Evolutionary conservation across 1,140 invertebrate genomes (phyloP), one percentile per base, ranked within the genome.

Genomic region (Nautilus pompilius): DNA sequence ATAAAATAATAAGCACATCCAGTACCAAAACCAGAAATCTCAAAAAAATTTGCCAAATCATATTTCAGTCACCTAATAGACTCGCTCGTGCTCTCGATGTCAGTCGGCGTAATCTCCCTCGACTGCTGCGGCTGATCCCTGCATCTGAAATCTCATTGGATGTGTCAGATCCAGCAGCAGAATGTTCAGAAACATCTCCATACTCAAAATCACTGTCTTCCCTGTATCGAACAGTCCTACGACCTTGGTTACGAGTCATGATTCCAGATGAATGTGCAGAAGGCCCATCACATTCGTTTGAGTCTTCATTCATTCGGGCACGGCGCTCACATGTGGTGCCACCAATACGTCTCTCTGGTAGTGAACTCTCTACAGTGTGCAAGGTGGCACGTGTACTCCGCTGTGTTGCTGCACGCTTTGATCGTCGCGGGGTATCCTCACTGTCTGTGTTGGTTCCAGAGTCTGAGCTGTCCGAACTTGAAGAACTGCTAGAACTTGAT

Each of bases 211-310:
- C 72, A 57, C 69, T 67, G 34, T 81, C 73, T 62, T 83, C 79
- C 46, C 63, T 60, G 60, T 83, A 84, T 6, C 66, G 70, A 1
- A 84, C 78, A 10, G 75, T 82, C 33, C 75, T 68, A 57, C 77
- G 74, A 10, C 81, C 82, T 41, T 73, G 74, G 65, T 79, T 81
- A 22, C 82, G 65, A 6, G 80, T 82, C 22, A 66, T 63, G 10
- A 69, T 68, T 46, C 58, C 51, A 28, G 62, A 33, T 20, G 58
- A 58, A 22, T 53, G 49, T 13, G 49, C 26, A 2, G 49, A 53
- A 17, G 49, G 29, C 5, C 49, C 34, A 5, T 26, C 36, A 33
- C 30, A 48, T 28, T 63, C 45, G 10, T 29, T 45, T 5, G 30
- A 33, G 3, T 46, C 34, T 10, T 58, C 36, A 15, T 49, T 22